phyloP scores from a whole-genome alignment of 2,113 vertebrate species.

The Camarhynchus parvulus region DNA sequence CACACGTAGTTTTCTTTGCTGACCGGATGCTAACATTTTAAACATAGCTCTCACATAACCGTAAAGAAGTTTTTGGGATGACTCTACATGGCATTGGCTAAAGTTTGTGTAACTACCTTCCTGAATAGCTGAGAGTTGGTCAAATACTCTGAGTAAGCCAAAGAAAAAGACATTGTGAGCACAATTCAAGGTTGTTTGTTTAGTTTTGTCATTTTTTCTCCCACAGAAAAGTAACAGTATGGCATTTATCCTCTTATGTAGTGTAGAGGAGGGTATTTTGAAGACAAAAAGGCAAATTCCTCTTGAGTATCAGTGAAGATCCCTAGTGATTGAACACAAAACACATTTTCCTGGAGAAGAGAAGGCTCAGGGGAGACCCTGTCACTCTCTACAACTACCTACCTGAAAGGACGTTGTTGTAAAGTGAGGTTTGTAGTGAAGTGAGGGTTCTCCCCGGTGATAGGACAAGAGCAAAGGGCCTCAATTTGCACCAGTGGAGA shows the following conservation, averaged over 20 bases:
- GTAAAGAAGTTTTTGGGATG: background rate
- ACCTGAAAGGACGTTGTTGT: background rate
- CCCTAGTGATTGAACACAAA: background rate
- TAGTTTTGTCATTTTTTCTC: background rate
- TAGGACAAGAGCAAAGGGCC: background rate
- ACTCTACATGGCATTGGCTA: background rate
- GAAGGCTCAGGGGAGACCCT: background rate
- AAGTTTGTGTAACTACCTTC: background rate
- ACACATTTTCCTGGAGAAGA: background rate
- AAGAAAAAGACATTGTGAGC: background rate
- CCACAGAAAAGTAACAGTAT: background rate
- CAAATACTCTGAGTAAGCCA: background rate
- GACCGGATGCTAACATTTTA: background rate
- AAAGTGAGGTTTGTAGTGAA: too few species aligned
- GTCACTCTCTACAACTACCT: background rate
- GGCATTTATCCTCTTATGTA: background rate
- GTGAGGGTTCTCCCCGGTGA: background rate
- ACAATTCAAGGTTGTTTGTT: background rate
- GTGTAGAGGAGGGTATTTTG: background rate
- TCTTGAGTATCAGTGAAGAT: background rate
- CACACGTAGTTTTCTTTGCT: background rate
- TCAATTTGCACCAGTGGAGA: background rate
- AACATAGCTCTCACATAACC: background rate
- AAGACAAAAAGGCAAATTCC: background rate
- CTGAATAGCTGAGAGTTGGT: background rate